Conservation (phyloP, 1,140 invertebrate genomes). For the Harlomillsia oculata region DNA sequence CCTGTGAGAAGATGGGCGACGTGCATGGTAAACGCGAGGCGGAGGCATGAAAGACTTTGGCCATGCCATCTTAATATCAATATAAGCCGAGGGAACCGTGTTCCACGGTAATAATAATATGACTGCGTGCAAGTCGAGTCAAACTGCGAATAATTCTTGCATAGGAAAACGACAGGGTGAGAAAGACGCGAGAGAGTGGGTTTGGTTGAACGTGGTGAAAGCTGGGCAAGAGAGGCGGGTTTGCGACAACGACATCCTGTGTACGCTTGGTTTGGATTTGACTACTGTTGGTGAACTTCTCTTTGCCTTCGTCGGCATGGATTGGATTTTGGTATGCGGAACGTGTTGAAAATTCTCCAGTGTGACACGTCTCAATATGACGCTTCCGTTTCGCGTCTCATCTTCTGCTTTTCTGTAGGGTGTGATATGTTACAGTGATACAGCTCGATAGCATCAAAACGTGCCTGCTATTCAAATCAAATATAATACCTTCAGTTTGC, state of each 20-base stretch:
- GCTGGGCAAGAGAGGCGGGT: too few relatives aligned
- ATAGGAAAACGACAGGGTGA: too few relatives aligned
- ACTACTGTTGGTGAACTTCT: too few relatives aligned
- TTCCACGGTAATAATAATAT: constrained; percentile 11
- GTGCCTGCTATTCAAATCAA: constrained; percentile 19
- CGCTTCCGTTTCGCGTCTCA: constrained; percentile 2
- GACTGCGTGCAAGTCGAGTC: constrained; percentile 12
- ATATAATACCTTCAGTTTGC: constrained; percentile 12
- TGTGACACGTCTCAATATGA: constrained; percentile 18
- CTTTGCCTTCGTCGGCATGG: too few relatives aligned
- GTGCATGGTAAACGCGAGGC: too few relatives aligned
- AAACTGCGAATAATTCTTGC: constrained; percentile 8
- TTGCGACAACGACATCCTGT: too few relatives aligned
- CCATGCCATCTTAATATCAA: constrained; percentile 12
- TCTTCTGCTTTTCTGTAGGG: not conserved
- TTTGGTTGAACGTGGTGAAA: too few relatives aligned
- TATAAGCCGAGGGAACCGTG: constrained; percentile 5
- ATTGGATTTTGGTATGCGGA: constrained; percentile 12
- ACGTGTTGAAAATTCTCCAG: constrained; percentile 15
- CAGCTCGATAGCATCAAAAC: constrained; percentile 11
- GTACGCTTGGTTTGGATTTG: too few relatives aligned
- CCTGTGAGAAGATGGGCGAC: too few relatives aligned
- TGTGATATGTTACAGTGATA: constrained; percentile 7
- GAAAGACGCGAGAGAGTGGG: too few relatives aligned
- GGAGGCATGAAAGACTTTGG: too few relatives aligned